phyloP scores from a whole-genome alignment of 2,888 invertebrate genomes.

The Dicranocentrus wangi region DNA sequence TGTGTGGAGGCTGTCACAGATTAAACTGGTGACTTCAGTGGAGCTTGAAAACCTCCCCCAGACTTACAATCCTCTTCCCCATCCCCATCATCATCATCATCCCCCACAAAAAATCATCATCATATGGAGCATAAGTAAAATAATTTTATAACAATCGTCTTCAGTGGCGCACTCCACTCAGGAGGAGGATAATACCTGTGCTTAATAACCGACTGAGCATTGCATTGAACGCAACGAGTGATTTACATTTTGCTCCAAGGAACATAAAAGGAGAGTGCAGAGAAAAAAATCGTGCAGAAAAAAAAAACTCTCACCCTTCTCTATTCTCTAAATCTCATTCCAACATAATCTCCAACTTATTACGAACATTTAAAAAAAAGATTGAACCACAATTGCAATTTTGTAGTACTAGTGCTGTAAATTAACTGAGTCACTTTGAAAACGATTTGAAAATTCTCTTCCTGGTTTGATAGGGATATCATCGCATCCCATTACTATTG shows the following conservation, averaged over 20 bases:
- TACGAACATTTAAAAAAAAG: slow-evolving; percentile 13
- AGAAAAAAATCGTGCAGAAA: slow-evolving; percentile 30
- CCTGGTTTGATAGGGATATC: slow-evolving; percentile 60
- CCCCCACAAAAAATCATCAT: too few relatives aligned
- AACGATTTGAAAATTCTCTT: slow-evolving; percentile 64
- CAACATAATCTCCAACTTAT: not conserved
- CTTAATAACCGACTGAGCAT: too few relatives aligned
- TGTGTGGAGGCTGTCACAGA: too few relatives aligned
- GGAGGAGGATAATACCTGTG: too few relatives aligned
- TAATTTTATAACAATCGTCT: too few relatives aligned
- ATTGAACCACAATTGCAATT: slow-evolving; percentile 41
- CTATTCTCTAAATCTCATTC: slow-evolving; percentile 20
- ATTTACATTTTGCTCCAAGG: slow-evolving; percentile 15
- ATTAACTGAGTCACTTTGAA: slow-evolving; percentile 58
- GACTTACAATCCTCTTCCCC: too few relatives aligned
- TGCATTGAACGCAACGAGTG: too few relatives aligned
- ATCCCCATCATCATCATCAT: too few relatives aligned
- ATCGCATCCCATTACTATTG: not conserved
- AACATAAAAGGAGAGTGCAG: slow-evolving; percentile 14
- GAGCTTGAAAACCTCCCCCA: too few relatives aligned
- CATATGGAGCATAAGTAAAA: too few relatives aligned
- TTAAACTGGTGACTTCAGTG: too few relatives aligned
- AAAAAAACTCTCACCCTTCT: not conserved
- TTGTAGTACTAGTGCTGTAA: slow-evolving; percentile 29
- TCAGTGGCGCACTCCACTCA: too few relatives aligned